Base-by-base conservation (phyloP, 2,797 vertebrate genomes). In the Furcifer pardalis region DNA sequence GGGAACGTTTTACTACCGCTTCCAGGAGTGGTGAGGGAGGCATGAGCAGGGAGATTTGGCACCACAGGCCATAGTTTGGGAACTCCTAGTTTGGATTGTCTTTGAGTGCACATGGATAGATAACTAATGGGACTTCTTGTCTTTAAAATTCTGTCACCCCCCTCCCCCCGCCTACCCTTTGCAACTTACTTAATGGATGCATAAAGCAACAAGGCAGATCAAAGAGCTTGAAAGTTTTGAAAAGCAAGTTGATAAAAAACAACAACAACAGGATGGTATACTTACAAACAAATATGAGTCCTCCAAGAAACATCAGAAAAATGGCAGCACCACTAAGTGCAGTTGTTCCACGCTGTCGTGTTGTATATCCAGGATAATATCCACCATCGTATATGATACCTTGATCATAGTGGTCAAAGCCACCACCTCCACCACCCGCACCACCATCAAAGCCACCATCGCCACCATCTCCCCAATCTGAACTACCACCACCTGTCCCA, bases 281-380 rank as follows among this genome's bases (percentile, higher is more conserved):
- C 96, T 96, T 94, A 97, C 96, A 0, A 7, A 97, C 91, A 93
- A 97, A 89, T 91, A 95, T 86, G 91, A 97, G 76, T 83, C 96
- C 95, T 30, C 96, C 96, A 0, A 97, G 94, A 79, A 97, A 87
- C 79, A 97, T 94, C 80, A 97, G 89, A 42, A 95, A 96, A 3
- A 97, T 95, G 84, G 95, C 96, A 19, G 90, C 82, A 19, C 91
- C 86, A 0, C 96, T 95, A 35, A 97, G 92, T 1, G 92, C 91
- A 21, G 91, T 93, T 32, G 62, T 1, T 90, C 87, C 90, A n/a
- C 40, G 44, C 32, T 72, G 69, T 56, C 69, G 27, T 74, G 8
- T 0, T 2, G 0, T 21, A n/a, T 27, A 27, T 30, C 7, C 44
- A 78, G 4, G 3, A n/a, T 5, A 40, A 65, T 63, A 44, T 2